phyloP scores from a whole-genome alignment of 2,113 vertebrate genomes.

The Morone saxatilis region DNA sequence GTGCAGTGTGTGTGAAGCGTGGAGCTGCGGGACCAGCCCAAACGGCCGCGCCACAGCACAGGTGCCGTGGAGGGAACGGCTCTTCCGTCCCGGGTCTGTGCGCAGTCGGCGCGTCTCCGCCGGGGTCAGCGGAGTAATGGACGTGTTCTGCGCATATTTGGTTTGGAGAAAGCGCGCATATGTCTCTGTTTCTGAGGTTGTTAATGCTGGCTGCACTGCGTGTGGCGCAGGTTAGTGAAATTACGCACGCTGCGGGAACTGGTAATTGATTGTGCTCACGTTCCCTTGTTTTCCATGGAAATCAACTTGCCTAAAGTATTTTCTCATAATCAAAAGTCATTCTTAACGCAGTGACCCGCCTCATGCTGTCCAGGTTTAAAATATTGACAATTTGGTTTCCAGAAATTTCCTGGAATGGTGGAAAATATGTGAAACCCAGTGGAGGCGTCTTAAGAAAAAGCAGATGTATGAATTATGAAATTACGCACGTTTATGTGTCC shows the following conservation, averaged over 20 bases:
- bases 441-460: neutral
- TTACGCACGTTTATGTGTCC: neutral
- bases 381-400: neutral
- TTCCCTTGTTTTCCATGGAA: neutral
- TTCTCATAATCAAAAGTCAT: neutral
- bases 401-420: neutral
- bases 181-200: neutral
- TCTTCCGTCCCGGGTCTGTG: neutral
- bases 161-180: neutral
- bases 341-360: neutral
- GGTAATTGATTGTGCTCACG: neutral
- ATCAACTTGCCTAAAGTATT: neutral
- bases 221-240: neutral
- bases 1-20: slow-evolving; percentile 24
- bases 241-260: slow-evolving; percentile 33
- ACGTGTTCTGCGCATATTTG: neutral
- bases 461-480: neutral
- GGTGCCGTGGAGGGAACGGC: slow-evolving; percentile 46
- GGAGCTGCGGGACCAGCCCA: slow-evolving; percentile 20
- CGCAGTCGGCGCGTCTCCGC: slow-evolving; percentile 24
- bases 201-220: neutral
- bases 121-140: neutral
- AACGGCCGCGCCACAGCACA: slow-evolving; percentile 27
- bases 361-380: neutral
- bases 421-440: neutral